Base-by-base conservation (phyloP, 2,113 vertebrate species). In the Peromyscus leucopus region DNA sequence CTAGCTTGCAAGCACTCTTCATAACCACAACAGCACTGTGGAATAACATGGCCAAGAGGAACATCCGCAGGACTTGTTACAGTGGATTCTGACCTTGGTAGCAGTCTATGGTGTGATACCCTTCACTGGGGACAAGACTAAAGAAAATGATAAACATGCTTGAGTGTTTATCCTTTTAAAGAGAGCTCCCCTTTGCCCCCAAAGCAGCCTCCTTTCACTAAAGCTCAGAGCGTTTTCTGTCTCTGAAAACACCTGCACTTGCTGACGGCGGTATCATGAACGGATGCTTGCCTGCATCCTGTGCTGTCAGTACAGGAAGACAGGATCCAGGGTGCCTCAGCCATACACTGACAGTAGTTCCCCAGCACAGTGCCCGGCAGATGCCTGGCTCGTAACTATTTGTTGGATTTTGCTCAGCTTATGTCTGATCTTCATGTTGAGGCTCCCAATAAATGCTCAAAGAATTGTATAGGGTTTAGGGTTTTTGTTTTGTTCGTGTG, bases 61-160 rank as follows among this genome's bases (percentile, higher is more conserved):
- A 26, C 16, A 16, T 10, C 13, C 36, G 1, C 21, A 22, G 15
- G 72, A 15, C 1, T 63, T 2, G 21, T 0, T 33, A 69, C 2
- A 17, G 7, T 69, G 42, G 31, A 76, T 59, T 61, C 48, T n/a
- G 59, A 91, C 33, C 33, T 91, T 7, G 26, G 26, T 74, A 28
- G 31, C 39, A 65, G 48, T 39, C 39, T 5, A 2, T 21, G 59
- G 42, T 24, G 5, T 4, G 48, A 7, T 3, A 1, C 42, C 63
- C n/a, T 36, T 0, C 13, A 19, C 24, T 17, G 22, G 61, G 61
- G 10, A 48, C 5, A 16, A 85, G 69, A 39, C 63, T 61, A 82
- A 85, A 55, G 79, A 72, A 39, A 39, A 76, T 4, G 39, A 36
- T 33, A 24, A 4, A n/a, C 0, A 16, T 8, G 36, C 75, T 31